Conservation (phyloP, 1,140 invertebrate genomes). For the Sweltsa coloradensis region DNA sequence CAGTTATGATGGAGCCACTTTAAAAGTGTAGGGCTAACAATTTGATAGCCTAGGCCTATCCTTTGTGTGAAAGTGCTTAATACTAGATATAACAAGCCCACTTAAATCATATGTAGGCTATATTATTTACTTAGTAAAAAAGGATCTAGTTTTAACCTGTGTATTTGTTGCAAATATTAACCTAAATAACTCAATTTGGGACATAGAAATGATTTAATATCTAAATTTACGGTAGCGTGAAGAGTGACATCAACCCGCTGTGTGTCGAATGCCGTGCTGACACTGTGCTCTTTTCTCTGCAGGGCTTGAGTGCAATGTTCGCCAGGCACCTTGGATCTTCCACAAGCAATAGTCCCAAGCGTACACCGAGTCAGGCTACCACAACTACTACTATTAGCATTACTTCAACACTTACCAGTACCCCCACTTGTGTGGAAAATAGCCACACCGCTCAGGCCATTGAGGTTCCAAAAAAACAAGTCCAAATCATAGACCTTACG, state of each 20-base stretch:
- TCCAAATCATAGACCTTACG: background rate
- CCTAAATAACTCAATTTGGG: no score
- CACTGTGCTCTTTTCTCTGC: conserved; percentile 13
- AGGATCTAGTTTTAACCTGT: no score
- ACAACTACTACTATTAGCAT: conserved; percentile 9
- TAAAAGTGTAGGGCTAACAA: no score
- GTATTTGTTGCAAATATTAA: no score
- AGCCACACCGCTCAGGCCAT: conserved; percentile 15
- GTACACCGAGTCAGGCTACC: conserved; percentile 16
- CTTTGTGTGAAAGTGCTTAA: no score
- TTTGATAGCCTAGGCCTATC: no score
- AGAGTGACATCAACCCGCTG: background rate
- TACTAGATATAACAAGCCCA: no score
- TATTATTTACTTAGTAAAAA: no score
- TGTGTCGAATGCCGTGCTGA: background rate
- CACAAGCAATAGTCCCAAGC: conserved; percentile 22
- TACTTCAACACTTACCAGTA: background rate
- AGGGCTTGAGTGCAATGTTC: conserved; percentile 17
- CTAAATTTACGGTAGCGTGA: no score
- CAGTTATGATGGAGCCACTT: no score
- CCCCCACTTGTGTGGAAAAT: conserved; percentile 8
- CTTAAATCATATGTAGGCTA: no score
- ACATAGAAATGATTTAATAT: no score
- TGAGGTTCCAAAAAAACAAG: conserved; percentile 11
- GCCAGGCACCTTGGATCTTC: conserved; percentile 19